phyloP scores from a whole-genome alignment of 2,113 vertebrate genomes.

The Echinops telfairi region DNA sequence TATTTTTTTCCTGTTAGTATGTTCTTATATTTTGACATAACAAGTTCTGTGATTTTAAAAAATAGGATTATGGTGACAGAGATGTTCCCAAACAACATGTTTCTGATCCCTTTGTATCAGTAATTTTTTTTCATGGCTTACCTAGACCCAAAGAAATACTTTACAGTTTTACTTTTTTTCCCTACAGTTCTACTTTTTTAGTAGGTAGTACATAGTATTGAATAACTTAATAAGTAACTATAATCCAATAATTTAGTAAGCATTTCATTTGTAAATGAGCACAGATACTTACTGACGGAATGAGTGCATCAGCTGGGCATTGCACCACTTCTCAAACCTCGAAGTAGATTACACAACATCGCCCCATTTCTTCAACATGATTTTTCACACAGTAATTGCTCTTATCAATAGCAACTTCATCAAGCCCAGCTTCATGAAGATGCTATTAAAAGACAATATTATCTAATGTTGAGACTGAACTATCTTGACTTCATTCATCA shows the following conservation, averaged over 20 bases:
- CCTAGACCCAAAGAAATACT: neutral
- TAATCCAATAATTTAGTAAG: neutral
- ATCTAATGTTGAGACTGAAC: neutral
- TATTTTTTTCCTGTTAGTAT: conserved; percentile 25
- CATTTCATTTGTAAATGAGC: conserved; percentile 26
- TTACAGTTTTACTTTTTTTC: neutral
- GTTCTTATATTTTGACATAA: conserved; percentile 17
- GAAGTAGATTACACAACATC: neutral
- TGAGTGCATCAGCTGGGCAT: neutral
- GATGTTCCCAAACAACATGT: neutral
- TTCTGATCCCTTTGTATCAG: neutral
- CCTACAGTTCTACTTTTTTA: neutral
- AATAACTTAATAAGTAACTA: neutral
- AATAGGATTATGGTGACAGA: neutral
- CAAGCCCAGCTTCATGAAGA: conserved; percentile 16
- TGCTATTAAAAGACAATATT: neutral
- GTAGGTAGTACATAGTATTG: neutral
- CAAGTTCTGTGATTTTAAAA: conserved; percentile 20
- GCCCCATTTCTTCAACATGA: neutral
- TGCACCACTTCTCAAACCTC: neutral
- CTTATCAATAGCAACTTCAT: neutral
- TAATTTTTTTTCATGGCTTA: neutral
- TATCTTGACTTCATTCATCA: neutral
- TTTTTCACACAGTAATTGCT: neutral
- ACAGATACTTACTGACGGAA: neutral